A percentile compares a stretch with the other conserved stretches of the same genome.
phyloP scores from a whole-genome alignment of 2,797 vertebrate species.

The Siniperca undulata region DNA sequence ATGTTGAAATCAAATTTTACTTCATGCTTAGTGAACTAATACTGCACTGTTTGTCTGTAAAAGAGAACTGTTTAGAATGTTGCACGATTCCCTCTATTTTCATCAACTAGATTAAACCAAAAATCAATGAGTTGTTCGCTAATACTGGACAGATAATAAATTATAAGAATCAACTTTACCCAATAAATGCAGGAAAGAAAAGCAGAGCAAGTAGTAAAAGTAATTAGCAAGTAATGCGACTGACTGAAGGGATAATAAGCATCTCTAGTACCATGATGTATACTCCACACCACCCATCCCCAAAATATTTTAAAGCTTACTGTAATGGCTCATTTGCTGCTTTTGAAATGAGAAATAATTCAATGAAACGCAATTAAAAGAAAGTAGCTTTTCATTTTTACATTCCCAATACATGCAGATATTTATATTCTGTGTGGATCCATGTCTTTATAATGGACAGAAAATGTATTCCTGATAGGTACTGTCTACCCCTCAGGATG shows the following conservation, averaged over 20 bases:
- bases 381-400: not conserved
- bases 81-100: not conserved
- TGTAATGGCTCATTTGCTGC: not conserved
- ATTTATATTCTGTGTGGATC: not conserved
- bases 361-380: not conserved
- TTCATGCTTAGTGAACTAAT: not conserved
- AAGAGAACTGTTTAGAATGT: not conserved
- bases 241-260: not conserved
- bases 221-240: not conserved
- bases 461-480: slow-evolving; percentile 11
- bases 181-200: not conserved
- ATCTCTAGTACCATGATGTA: not conserved
- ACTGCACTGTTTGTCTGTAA: not conserved
- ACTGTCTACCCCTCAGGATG: slow-evolving; percentile 1
- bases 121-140: not conserved
- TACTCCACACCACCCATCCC: not conserved
- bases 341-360: not conserved
- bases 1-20: not conserved
- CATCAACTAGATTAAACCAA: not conserved
- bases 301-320: too few relatives aligned
- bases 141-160: not conserved
- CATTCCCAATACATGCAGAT: not conserved
- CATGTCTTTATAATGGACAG: not conserved
- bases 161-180: not conserved
- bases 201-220: not conserved